Conservation (phyloP, 2,888 invertebrate species). For the Augiades crinisus region DNA sequence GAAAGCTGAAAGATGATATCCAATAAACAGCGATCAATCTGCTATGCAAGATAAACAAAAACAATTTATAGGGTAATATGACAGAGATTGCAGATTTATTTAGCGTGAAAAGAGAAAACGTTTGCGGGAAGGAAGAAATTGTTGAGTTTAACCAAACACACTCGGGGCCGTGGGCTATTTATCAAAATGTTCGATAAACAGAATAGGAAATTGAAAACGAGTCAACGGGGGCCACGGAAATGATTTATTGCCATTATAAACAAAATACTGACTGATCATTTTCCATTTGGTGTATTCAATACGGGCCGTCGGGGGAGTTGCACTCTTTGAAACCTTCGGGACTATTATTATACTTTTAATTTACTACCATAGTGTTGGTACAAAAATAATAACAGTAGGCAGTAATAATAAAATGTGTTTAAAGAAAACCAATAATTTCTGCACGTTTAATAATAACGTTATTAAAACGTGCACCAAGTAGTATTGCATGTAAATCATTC, state of each 20-base stretch:
- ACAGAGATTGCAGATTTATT: conserved; percentile 70
- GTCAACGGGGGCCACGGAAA: conserved; percentile 68
- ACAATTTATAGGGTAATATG: conserved; percentile 67
- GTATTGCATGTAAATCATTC: too few relatives aligned
- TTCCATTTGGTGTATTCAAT: conserved; percentile 69
- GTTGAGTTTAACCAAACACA: conserved; percentile 61
- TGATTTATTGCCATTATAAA: conserved; percentile 78
- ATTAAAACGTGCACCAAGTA: too few relatives aligned
- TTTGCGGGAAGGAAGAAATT: conserved; percentile 45
- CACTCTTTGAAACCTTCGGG: conserved; percentile 38
- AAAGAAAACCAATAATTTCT: too few relatives aligned
- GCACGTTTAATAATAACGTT: too few relatives aligned
- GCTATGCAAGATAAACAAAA: conserved; percentile 59
- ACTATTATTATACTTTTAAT: not conserved
- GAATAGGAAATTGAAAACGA: conserved; percentile 77
- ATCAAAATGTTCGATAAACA: conserved; percentile 77
- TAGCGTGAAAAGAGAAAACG: conserved; percentile 63
- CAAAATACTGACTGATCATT: conserved; percentile 76
- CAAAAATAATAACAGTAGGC: too few relatives aligned
- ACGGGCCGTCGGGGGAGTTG: conserved; percentile 56
- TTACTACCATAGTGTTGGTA: too few relatives aligned
- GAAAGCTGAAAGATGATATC: conserved; percentile 45
- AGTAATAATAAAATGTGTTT: not conserved
- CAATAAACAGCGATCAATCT: conserved; percentile 66
- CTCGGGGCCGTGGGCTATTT: conserved; percentile 61